A percentile compares a stretch with the other conserved stretches of the same genome.
These are phyloP conservation scores for Drosophila busckii DNA, from an alignment of 1,140 invertebrate genomes.

Conservation along the genomic window DNA sequence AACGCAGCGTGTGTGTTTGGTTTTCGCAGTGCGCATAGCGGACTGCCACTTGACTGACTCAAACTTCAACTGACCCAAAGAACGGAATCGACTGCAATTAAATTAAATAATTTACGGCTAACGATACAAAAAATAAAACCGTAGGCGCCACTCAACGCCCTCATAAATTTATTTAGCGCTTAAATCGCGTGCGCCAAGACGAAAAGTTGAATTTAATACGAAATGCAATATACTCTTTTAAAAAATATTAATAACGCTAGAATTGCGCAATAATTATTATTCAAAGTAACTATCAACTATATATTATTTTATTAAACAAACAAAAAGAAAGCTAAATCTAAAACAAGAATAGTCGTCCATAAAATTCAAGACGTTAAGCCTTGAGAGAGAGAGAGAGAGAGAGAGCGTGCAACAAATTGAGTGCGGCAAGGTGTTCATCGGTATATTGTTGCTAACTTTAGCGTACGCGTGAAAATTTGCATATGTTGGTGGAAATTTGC, in stretches of 20 bases:
- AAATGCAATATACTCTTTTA: too few species aligned
- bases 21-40: constrained; percentile 64
- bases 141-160: neutral
- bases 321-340: too few species aligned
- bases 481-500: constrained; percentile 64
- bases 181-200: constrained; percentile 7
- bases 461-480: constrained; percentile 65
- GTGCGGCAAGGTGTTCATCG: too few species aligned
- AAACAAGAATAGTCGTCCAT: too few species aligned
- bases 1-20: constrained; percentile 34
- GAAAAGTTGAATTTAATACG: constrained; percentile 1
- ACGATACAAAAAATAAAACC: neutral
- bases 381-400: too few species aligned
- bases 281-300: too few species aligned
- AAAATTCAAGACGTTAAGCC: too few species aligned
- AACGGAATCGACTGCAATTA: constrained; percentile 18
- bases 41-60: constrained; percentile 40
- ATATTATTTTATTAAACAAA: too few species aligned
- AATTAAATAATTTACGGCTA: constrained; percentile 40
- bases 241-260: too few species aligned
- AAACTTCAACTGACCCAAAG: neutral
- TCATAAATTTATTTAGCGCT: constrained; percentile 16
- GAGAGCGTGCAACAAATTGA: too few species aligned
- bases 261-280: too few species aligned
- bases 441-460: constrained; percentile 23